Evolutionary conservation across 2,797 vertebrate genomes (phyloP).

Genomic region (Sebastes iracundus): DNA sequence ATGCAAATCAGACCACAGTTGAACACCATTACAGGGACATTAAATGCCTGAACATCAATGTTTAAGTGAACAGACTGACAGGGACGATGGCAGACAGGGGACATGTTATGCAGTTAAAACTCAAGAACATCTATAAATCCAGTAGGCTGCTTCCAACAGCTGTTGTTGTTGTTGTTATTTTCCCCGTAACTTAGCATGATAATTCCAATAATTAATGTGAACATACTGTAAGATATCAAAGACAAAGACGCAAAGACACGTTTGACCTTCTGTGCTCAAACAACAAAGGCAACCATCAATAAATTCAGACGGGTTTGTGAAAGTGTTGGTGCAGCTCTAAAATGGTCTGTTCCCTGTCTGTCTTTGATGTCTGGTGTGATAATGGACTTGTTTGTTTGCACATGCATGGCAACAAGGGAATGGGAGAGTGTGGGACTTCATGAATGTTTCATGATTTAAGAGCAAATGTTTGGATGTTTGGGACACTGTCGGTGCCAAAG

Average conservation of each 20-base stretch:
- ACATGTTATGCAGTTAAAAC: neutral
- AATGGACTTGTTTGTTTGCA: conserved; percentile 75
- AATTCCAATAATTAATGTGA: conserved; percentile 24
- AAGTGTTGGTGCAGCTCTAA: conserved; percentile 23
- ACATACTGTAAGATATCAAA: neutral
- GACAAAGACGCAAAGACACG: neutral
- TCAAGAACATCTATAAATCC: conserved; percentile 18
- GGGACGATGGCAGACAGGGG: neutral
- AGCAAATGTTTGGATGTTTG: conserved; percentile 58
- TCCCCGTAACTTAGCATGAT: conserved; percentile 25
- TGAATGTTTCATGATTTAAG: conserved; percentile 75
- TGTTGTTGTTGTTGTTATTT: conserved; percentile 7
- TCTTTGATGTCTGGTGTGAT: conserved; percentile 65
- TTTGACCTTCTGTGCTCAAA: conserved; percentile 16
- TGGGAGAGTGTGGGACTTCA: conserved; percentile 53
- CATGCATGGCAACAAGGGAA: conserved; percentile 36
- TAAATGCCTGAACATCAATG: conserved; percentile 21
- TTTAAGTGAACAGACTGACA: conserved; percentile 9
- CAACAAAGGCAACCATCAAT: conserved; percentile 11
- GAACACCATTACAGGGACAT: neutral
- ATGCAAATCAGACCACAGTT: neutral
- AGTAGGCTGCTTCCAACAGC: conserved; percentile 20
- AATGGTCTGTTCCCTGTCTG: conserved; percentile 18
- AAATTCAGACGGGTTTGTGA: neutral
- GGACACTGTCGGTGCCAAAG: conserved; percentile 32